Evolutionary conservation across 1,140 invertebrate genomes (phyloP).

Genomic region (Mya arenaria): DNA sequence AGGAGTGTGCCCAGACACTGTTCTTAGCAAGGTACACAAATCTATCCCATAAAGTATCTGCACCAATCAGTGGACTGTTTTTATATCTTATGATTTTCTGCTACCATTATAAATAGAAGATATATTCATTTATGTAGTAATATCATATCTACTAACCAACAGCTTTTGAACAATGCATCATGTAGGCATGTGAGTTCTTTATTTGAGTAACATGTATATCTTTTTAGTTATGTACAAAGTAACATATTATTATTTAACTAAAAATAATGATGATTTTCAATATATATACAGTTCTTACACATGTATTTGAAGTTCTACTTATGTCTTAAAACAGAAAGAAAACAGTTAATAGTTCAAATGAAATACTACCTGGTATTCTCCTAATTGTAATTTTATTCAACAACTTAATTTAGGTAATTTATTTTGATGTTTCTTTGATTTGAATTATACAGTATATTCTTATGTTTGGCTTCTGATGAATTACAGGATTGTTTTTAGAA

Average conservation of each 20-base stretch:
- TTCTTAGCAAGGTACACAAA: slow-evolving; percentile 30
- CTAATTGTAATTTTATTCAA: neutral
- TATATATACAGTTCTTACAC: too few species aligned
- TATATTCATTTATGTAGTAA: too few species aligned
- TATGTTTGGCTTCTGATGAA: neutral
- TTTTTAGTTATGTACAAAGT: too few species aligned
- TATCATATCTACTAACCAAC: too few species aligned
- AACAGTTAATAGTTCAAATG: too few species aligned
- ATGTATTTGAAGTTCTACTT: too few species aligned
- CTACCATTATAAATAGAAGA: too few species aligned
- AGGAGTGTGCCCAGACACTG: slow-evolving; percentile 23
- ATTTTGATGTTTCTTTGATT: neutral
- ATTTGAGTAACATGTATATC: too few species aligned
- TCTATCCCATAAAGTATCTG: neutral
- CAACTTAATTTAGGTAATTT: neutral
- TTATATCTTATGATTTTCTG: neutral
- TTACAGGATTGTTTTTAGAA: neutral
- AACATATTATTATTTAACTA: neutral
- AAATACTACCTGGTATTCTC: neutral
- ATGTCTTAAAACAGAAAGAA: too few species aligned
- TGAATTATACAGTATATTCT: neutral
- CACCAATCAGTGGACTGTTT: neutral
- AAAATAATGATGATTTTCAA: neutral
- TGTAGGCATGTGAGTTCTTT: too few species aligned
- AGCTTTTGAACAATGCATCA: too few species aligned